Evolutionary conservation across 2,797 vertebrate species (phyloP).

Genomic region (Aphelocoma californica): DNA sequence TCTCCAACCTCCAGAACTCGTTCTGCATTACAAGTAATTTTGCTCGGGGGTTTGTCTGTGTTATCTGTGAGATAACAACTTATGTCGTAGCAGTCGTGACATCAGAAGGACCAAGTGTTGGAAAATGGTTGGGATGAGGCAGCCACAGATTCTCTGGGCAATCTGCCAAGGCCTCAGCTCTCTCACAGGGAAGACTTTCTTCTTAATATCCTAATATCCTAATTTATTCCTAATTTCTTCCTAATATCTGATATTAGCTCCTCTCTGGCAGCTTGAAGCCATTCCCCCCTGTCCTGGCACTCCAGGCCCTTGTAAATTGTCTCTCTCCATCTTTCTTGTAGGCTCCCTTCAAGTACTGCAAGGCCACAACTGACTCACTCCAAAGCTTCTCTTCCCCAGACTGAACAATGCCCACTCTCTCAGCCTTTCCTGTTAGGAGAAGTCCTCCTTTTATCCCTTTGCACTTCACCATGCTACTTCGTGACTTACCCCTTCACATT

Average conservation of each 20-base stretch:
- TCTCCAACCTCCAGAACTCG: background rate
- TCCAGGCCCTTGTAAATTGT: background rate
- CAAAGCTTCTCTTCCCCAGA: background rate
- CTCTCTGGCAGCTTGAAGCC: background rate
- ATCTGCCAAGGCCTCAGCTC: background rate
- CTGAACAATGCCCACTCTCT: background rate
- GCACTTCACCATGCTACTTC: background rate
- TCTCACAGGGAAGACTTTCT: background rate
- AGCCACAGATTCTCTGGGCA: background rate
- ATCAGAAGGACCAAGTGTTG: background rate
- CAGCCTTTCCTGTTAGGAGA: background rate
- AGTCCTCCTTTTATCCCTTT: background rate
- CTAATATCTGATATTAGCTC: accelerated
- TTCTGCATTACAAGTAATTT: accelerated
- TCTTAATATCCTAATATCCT: too few species aligned
- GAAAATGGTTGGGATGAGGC: background rate
- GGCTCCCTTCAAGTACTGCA: background rate
- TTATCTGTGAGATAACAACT: background rate
- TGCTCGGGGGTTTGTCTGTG: background rate
- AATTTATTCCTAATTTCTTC: background rate
- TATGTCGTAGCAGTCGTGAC: accelerated
- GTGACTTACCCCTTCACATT: background rate
- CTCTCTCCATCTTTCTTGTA: background rate
- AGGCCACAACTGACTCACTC: too few species aligned
- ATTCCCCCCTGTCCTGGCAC: background rate